Evolutionary conservation across 2,113 vertebrate species (phyloP).

Genomic region (Phalacrocorax brasilianus): DNA sequence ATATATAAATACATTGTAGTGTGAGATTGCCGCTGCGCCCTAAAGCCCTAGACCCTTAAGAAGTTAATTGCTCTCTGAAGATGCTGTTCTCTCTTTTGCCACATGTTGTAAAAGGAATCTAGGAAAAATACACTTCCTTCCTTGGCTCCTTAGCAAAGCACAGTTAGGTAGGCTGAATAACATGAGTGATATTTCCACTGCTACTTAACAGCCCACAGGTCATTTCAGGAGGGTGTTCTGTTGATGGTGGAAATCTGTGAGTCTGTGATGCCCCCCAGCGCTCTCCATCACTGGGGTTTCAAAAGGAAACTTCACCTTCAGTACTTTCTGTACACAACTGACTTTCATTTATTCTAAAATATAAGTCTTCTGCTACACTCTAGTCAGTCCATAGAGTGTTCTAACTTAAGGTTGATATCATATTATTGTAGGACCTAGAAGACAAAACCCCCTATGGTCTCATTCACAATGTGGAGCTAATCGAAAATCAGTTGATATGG

Average conservation of each 20-base stretch:
- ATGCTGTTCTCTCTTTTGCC: background rate
- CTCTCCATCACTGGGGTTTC: background rate
- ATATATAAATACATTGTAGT: background rate
- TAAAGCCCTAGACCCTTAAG: background rate
- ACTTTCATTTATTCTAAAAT: background rate
- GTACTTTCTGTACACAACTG: fast-evolving
- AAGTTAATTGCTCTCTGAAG: background rate
- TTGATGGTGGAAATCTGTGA: background rate
- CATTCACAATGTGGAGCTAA: background rate
- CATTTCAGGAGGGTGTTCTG: background rate
- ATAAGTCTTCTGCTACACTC: background rate
- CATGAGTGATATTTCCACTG: background rate
- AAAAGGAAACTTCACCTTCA: background rate
- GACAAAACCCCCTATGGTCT: background rate
- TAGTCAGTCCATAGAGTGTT: background rate
- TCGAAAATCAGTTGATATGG: background rate
- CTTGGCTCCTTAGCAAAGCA: background rate
- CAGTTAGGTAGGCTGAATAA: background rate
- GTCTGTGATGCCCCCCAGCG: background rate
- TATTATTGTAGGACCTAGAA: background rate
- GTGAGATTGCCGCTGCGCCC: background rate
- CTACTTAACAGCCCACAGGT: background rate
- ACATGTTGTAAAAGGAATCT: background rate
- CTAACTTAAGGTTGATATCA: background rate
- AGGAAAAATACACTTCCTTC: background rate